Percentiles rank a stretch among this genome's conserved stretches.
Evolutionary conservation across 2,797 vertebrate species (phyloP).

Genomic region (Xenopus petersii): DNA sequence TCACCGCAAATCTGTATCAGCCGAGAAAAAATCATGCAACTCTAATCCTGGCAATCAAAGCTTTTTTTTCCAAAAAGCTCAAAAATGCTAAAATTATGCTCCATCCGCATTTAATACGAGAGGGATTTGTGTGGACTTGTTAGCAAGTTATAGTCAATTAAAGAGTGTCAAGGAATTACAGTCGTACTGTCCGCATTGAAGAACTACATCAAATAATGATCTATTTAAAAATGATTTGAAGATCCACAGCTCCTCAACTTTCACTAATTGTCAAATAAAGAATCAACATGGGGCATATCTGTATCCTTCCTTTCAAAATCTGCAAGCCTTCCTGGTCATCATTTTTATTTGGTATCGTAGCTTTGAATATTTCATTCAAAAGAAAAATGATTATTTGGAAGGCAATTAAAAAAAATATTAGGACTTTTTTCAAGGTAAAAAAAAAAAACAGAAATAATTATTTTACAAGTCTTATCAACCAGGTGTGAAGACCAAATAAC

Average conservation of each 20-base stretch:
- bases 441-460: slow-evolving; percentile 37
- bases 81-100: too few species aligned
- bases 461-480: slow-evolving; percentile 48
- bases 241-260: background rate
- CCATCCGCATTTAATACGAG: too few species aligned
- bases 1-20: too few species aligned
- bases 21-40: too few species aligned
- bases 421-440: background rate
- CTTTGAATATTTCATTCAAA: background rate
- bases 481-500: slow-evolving; percentile 49
- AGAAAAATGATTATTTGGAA: background rate
- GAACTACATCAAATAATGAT: too few species aligned
- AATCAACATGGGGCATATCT: background rate
- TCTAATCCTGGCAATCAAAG: too few species aligned
- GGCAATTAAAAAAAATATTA: background rate
- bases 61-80: too few species aligned
- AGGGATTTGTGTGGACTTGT: too few species aligned
- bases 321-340: background rate
- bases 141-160: too few species aligned
- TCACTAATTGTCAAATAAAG: background rate
- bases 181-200: too few species aligned
- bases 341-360: too few species aligned
- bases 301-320: background rate
- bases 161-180: too few species aligned
- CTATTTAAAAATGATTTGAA: background rate